Evolutionary conservation across 2,113 vertebrate species (phyloP).

Genomic region (Athene noctua): DNA sequence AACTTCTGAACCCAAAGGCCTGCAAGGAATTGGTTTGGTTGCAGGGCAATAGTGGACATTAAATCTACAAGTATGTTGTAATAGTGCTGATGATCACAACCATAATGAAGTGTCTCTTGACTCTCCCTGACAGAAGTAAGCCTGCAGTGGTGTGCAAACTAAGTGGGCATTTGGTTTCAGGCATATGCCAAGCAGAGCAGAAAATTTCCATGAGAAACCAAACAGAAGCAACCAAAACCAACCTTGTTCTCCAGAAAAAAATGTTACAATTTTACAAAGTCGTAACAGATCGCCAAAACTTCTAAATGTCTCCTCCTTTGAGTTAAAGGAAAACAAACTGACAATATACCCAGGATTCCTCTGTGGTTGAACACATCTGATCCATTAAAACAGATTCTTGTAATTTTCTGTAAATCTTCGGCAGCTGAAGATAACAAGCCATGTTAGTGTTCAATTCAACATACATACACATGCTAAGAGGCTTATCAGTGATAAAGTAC

Average conservation of each 20-base stretch:
- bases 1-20: neutral
- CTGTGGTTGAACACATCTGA: neutral
- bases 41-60: neutral
- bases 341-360: neutral
- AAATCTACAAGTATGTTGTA: neutral
- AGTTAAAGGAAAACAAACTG: neutral
- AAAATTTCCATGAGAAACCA: neutral
- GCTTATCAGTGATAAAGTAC: neutral
- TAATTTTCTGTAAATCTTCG: neutral
- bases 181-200: neutral
- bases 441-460: neutral
- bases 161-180: neutral
- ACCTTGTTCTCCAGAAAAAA: neutral
- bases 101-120: neutral
- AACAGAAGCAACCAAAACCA: neutral
- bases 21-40: neutral
- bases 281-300: neutral
- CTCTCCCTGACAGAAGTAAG: neutral
- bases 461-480: neutral
- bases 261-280: neutral
- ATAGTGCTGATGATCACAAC: neutral
- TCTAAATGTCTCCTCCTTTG: neutral
- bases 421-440: neutral
- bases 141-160: neutral
- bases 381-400: neutral